A percentile compares a stretch with the other conserved stretches of the same genome.
Evolutionary conservation across 2,797 vertebrate genomes (phyloP).

Genomic region (Sebastolobus altivelis): DNA sequence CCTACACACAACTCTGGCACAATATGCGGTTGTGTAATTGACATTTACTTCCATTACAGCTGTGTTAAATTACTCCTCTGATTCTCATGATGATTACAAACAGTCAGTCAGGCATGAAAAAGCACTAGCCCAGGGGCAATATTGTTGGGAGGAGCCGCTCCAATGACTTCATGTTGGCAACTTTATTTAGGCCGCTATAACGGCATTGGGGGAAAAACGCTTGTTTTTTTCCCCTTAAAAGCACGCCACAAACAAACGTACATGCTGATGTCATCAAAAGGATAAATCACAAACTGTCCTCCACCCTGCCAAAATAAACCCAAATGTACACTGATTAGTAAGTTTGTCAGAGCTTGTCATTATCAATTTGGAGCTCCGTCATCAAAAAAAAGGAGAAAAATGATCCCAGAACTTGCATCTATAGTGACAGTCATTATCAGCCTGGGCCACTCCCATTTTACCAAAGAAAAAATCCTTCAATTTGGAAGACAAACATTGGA

Average conservation of each 20-base stretch:
- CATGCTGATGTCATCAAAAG: slow-evolving; percentile 48
- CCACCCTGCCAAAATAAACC: slow-evolving; percentile 57
- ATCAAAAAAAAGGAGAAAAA: slow-evolving; percentile 11
- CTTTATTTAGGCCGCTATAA: slow-evolving; percentile 69
- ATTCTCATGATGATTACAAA: slow-evolving; percentile 77
- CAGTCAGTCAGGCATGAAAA: slow-evolving; percentile 72
- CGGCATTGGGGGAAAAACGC: slow-evolving; percentile 31
- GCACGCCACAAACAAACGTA: slow-evolving; percentile 62
- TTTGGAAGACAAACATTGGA: slow-evolving; percentile 13
- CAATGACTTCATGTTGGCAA: slow-evolving; percentile 78
- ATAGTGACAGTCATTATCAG: slow-evolving; percentile 20
- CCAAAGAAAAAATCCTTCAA: slow-evolving; percentile 22
- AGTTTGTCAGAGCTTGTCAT: slow-evolving; percentile 57
- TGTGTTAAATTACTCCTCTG: slow-evolving; percentile 74
- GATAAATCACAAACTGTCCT: slow-evolving; percentile 42
- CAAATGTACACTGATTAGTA: slow-evolving; percentile 52
- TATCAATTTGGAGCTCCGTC: slow-evolving; percentile 33
- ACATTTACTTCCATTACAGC: slow-evolving; percentile 76
- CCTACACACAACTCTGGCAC: slow-evolving; percentile 59
- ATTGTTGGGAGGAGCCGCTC: slow-evolving; percentile 67
- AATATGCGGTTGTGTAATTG: slow-evolving; percentile 61
- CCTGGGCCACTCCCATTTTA: slow-evolving; percentile 14
- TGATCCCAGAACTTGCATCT: slow-evolving; percentile 24
- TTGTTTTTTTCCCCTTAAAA: slow-evolving; percentile 33
- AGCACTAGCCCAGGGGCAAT: slow-evolving; percentile 56